phyloP scores from a whole-genome alignment of 2,888 invertebrate genomes.

The Parapristionchus giblindavisi region DNA sequence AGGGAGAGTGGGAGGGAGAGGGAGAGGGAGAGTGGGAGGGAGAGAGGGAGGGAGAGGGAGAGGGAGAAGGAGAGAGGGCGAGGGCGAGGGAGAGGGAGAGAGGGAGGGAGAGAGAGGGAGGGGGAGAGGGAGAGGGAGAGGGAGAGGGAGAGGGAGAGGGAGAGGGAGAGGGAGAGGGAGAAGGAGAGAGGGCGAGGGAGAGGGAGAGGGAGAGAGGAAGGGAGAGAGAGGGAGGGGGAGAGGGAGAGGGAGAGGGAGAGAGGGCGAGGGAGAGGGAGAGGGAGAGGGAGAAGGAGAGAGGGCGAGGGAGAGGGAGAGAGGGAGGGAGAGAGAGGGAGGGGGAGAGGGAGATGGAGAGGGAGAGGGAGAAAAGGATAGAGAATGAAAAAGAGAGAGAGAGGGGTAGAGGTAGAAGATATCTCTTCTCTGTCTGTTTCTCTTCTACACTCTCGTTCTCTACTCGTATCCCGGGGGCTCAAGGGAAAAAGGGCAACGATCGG shows the following conservation, averaged over 20 bases:
- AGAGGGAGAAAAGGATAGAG: constrained; percentile 5
- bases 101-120: background rate
- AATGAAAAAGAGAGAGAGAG: background rate
- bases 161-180: background rate
- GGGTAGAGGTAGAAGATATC: background rate
- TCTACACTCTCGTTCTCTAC: no score
- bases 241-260: background rate
- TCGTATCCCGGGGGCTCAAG: no score
- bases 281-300: background rate
- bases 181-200: background rate
- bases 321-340: constrained; percentile 2
- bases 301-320: background rate
- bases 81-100: no score
- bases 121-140: background rate
- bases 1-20: background rate
- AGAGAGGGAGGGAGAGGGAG: background rate
- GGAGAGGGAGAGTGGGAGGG: background rate
- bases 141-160: constrained; percentile 5
- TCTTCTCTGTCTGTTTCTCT: no score
- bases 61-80: no score
- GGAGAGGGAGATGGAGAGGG: background rate
- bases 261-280: background rate
- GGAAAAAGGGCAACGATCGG: background rate
- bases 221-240: background rate
- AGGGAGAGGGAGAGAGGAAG: constrained; percentile 3